Conservation (phyloP, 2,888 invertebrate genomes). For the Habroteleia sp. region DNA sequence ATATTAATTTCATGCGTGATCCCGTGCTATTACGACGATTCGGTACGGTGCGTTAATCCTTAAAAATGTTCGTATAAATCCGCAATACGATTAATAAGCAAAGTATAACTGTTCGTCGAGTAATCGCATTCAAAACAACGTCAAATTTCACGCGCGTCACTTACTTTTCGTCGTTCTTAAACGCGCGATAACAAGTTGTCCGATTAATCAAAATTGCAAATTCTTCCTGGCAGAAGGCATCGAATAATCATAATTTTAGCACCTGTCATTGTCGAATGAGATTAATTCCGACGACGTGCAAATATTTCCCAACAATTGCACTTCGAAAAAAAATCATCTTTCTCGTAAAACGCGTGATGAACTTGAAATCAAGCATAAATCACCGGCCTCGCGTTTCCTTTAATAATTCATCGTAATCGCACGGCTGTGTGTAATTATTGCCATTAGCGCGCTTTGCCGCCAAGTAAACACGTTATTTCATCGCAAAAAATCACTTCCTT, state of each 20-base stretch:
- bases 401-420: conserved; percentile 56
- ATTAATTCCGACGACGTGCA: too few relatives aligned
- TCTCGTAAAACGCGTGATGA: conserved; percentile 31
- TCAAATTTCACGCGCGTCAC: too few relatives aligned
- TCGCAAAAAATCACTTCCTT: conserved; percentile 39
- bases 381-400: conserved; percentile 45
- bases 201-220: not conserved
- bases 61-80: not conserved
- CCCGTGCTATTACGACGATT: not conserved
- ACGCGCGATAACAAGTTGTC: not conserved
- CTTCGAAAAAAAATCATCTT: conserved; percentile 1
- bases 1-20: not conserved
- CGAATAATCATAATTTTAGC: too few relatives aligned
- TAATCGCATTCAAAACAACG: too few relatives aligned
- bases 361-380: conserved; percentile 56
- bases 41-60: not conserved
- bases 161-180: too few relatives aligned
- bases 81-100: too few relatives aligned
- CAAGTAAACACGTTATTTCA: conserved; percentile 36
- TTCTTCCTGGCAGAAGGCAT: not conserved
- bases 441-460: conserved; percentile 51
- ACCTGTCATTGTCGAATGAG: too few relatives aligned
- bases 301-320: too few relatives aligned
- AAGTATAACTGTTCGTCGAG: too few relatives aligned
- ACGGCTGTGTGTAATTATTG: conserved; percentile 49